phyloP scores from a whole-genome alignment of 2,113 vertebrate genomes.

The Bubo bubo region DNA sequence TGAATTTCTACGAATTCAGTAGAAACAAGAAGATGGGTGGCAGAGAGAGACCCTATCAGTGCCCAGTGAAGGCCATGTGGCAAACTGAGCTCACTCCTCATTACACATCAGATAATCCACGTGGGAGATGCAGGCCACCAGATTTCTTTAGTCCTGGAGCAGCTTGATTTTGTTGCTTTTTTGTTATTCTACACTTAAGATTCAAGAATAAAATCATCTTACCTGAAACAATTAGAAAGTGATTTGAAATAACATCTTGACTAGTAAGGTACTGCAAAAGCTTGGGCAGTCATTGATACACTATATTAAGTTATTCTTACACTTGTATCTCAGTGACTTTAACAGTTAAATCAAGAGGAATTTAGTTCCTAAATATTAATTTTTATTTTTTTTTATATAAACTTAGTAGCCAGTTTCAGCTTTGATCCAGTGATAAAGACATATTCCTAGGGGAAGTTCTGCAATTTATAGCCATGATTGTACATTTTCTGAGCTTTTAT shows the following conservation, averaged over 20 bases:
- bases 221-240: neutral
- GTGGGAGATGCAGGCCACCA: fast-evolving
- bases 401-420: neutral
- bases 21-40: neutral
- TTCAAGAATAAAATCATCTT: neutral
- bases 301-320: neutral
- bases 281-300: neutral
- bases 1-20: neutral
- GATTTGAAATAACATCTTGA: neutral
- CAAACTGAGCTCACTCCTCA: neutral
- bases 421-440: neutral
- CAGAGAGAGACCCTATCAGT: neutral
- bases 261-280: neutral
- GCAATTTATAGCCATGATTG: neutral
- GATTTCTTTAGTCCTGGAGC: neutral
- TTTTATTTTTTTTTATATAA: neutral
- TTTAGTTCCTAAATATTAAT: neutral
- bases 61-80: fast-evolving
- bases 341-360: neutral
- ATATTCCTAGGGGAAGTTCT: neutral
- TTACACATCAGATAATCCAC: neutral
- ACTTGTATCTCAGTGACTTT: neutral
- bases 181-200: neutral
- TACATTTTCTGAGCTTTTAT: neutral
- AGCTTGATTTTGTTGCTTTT: neutral